Conservation (phyloP, 2,797 vertebrate genomes). For the Lepus oiostolus region DNA sequence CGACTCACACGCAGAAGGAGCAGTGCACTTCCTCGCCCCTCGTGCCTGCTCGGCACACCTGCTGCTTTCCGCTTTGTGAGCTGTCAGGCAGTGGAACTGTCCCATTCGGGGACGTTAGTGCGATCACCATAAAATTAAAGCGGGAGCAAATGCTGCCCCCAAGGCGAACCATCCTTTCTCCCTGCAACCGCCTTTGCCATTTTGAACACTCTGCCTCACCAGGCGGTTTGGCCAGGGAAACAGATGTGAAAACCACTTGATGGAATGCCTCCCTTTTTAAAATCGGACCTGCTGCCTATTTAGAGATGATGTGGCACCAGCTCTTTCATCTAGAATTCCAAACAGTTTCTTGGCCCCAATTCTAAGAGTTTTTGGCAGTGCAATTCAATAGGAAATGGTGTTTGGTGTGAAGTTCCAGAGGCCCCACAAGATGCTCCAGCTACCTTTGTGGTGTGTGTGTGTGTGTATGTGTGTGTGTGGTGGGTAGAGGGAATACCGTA, state of each 20-base stretch:
- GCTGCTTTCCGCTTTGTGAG: neutral
- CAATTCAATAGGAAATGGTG: neutral
- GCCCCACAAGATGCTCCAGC: neutral
- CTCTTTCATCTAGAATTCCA: neutral
- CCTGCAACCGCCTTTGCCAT: neutral
- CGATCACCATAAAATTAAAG: neutral
- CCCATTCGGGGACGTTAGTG: neutral
- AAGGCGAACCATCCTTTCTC: fast-evolving
- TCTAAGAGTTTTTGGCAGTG: neutral
- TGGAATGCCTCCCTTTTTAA: neutral
- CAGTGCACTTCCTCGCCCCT: neutral
- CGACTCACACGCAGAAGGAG: neutral
- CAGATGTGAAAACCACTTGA: neutral
- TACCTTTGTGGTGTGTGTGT: neutral
- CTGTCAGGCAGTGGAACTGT: neutral
- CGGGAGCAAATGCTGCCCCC: neutral
- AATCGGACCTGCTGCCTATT: neutral
- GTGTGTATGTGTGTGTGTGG: too few species aligned
- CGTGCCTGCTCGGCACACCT: neutral
- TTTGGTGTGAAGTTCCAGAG: neutral
- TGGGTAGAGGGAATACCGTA: neutral
- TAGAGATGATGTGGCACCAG: neutral
- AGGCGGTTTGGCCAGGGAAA: neutral
- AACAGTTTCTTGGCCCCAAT: neutral
- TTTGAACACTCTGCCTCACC: neutral